Conservation (phyloP, 2,888 invertebrate species). For the Polydrusus pterygomalis region DNA sequence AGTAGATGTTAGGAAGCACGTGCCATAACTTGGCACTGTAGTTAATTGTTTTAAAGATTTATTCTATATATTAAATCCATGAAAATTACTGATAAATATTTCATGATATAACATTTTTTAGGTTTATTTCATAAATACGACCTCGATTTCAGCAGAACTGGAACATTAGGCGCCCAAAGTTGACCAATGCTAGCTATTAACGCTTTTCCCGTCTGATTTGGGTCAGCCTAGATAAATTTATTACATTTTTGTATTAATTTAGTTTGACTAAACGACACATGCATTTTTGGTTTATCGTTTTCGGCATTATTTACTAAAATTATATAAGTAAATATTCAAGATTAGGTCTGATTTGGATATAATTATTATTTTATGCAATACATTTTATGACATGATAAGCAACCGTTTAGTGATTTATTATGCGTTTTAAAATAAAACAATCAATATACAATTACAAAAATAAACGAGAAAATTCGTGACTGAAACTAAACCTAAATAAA, state of each 20-base stretch:
- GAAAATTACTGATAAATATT: too few species aligned
- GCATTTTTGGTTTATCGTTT: neutral
- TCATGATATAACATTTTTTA: neutral
- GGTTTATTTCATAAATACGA: constrained; percentile 16
- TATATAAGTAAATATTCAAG: too few species aligned
- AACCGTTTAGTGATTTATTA: too few species aligned
- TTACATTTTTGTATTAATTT: neutral
- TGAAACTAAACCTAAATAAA: constrained; percentile 19
- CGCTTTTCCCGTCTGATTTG: constrained; percentile 12
- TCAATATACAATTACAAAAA: constrained; percentile 33
- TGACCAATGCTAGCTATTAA: constrained; percentile 32
- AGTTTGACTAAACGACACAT: neutral
- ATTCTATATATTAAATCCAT: too few species aligned
- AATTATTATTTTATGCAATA: too few species aligned
- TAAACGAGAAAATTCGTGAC: constrained; percentile 22
- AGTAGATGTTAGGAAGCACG: too few species aligned
- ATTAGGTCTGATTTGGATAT: too few species aligned
- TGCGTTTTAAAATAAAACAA: constrained; percentile 5
- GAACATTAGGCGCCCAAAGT: constrained; percentile 4
- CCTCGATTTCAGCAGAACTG: constrained; percentile 20
- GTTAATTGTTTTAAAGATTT: too few species aligned
- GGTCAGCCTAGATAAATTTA: constrained; percentile 20
- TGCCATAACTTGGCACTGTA: too few species aligned
- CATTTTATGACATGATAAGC: too few species aligned
- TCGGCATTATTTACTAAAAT: too few species aligned